A percentile compares a stretch with the other conserved stretches of the same genome.
These are phyloP conservation scores for Chionoecetes opilio DNA, from an alignment of 1,140 invertebrate genomes.

Conservation along the genomic window DNA sequence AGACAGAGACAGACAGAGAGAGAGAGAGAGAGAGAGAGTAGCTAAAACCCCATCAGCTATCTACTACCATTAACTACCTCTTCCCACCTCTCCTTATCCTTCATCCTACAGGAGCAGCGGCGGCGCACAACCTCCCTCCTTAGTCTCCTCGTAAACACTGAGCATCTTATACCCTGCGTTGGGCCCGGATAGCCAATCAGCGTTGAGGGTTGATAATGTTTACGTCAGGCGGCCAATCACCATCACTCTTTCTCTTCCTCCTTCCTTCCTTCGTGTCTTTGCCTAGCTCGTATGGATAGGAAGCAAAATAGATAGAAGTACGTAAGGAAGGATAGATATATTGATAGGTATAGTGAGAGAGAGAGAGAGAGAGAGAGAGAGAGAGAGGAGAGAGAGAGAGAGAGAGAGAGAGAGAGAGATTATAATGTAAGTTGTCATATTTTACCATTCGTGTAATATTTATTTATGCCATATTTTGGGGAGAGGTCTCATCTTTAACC, in stretches of 20 bases:
- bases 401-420: too few relatives aligned
- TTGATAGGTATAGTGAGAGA: neutral
- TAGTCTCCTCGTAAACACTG: neutral
- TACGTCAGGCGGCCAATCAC: neutral
- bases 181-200: constrained; percentile 8
- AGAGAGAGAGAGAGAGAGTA: too few relatives aligned
- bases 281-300: too few relatives aligned
- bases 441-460: neutral
- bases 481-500: too few relatives aligned
- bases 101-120: neutral
- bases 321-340: too few relatives aligned
- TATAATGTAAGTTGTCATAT: neutral
- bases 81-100: neutral
- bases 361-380: neutral
- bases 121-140: neutral
- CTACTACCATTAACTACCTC: neutral
- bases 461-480: too few relatives aligned
- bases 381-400: too few relatives aligned
- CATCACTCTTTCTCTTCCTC: constrained; percentile 13
- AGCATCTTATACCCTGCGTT: neutral
- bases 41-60: neutral
- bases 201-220: constrained; percentile 6
- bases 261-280: neutral
- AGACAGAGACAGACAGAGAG: too few relatives aligned
- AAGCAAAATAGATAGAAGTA: too few relatives aligned